phyloP scores from a whole-genome alignment of 2,888 invertebrate species.

The Encarsia formosa region DNA sequence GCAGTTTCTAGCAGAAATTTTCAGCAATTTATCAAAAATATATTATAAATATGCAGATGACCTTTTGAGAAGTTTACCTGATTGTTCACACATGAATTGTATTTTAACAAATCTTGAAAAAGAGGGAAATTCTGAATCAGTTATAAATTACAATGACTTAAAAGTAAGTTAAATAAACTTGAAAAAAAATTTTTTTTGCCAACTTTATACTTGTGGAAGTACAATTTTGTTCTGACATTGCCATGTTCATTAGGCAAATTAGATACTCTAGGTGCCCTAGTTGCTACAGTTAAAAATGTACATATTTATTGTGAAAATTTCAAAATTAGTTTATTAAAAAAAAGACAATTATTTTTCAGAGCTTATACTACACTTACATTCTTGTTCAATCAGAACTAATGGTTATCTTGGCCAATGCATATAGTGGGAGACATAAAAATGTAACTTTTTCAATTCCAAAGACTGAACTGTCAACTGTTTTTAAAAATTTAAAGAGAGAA shows the following conservation, averaged over 20 bases:
- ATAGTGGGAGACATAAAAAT: conserved; percentile 30
- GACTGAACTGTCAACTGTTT: conserved; percentile 31
- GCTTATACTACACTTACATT: conserved; percentile 41
- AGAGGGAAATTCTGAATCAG: conserved; percentile 29
- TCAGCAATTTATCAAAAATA: conserved; percentile 33
- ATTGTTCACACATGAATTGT: conserved; percentile 17
- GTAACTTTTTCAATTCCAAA: conserved; percentile 28
- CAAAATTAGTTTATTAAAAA: too few species aligned
- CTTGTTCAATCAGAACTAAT: conserved; percentile 46
- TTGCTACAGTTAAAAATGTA: too few species aligned
- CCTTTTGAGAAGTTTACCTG: conserved; percentile 35
- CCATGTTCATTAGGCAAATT: too few species aligned
- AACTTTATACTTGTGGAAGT: conserved; percentile 13
- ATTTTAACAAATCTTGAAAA: conserved; percentile 28
- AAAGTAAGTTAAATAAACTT: conserved; percentile 6
- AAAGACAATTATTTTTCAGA: conserved; percentile 33
- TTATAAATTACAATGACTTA: conserved; percentile 21
- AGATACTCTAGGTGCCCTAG: too few species aligned
- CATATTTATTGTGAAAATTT: too few species aligned
- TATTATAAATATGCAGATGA: conserved; percentile 34
- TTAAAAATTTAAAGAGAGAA: conserved; percentile 28
- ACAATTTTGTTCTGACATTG: too few species aligned
- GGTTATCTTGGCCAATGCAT: conserved; percentile 38
- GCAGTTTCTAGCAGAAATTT: conserved; percentile 34
- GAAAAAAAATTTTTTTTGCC: conserved; percentile 13